phyloP scores from a whole-genome alignment of 2,797 vertebrate genomes.

The Enoplosus armatus region DNA sequence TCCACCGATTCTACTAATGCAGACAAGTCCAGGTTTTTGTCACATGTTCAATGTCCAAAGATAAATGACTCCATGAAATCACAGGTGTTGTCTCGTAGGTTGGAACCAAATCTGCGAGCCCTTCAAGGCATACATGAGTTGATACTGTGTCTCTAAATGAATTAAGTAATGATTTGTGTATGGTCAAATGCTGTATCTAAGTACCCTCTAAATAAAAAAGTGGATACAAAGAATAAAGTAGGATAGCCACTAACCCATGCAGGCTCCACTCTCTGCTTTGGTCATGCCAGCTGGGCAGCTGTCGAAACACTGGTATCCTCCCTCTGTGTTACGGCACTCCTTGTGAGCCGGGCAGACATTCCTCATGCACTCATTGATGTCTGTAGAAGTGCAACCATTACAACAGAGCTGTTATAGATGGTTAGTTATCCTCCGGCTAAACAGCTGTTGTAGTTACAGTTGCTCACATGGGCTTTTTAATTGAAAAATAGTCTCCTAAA shows the following conservation, averaged over 20 bases:
- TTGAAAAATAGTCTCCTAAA: neutral
- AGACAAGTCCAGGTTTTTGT: neutral
- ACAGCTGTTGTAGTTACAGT: neutral
- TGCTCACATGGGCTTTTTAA: neutral
- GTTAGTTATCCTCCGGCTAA: neutral
- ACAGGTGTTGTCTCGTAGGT: neutral
- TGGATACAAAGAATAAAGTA: neutral
- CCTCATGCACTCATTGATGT: conserved; percentile 88
- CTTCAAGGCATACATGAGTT: neutral
- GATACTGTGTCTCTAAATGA: neutral
- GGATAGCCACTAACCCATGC: conserved; percentile 79
- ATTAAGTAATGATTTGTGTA: neutral
- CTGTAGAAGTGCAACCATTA: conserved; percentile 62
- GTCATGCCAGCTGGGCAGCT: conserved; percentile 87
- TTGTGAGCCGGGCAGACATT: conserved; percentile 86
- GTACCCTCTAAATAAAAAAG: conserved; percentile 4
- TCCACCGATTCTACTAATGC: neutral
- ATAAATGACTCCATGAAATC: neutral
- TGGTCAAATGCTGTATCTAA: neutral
- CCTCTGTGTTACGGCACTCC: conserved; percentile 88
- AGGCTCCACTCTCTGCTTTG: conserved; percentile 81
- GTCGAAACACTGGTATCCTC: conserved; percentile 88
- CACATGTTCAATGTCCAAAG: neutral
- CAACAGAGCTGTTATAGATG: conserved; percentile 7
- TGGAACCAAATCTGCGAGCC: neutral